Base-by-base conservation (phyloP, 2,797 vertebrate species). In the Diplodus sargus region DNA sequence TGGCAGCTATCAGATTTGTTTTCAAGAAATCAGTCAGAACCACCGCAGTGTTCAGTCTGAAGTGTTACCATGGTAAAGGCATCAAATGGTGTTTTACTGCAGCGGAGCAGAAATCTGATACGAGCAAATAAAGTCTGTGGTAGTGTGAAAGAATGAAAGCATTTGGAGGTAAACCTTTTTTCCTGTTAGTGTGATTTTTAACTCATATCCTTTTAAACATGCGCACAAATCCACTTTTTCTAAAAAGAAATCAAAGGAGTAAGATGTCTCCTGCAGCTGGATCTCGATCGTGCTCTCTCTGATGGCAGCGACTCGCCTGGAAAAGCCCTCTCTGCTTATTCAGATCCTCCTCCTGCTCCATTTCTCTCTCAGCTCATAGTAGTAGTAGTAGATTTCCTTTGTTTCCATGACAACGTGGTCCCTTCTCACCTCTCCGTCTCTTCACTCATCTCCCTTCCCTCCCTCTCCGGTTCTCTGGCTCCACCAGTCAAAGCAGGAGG, bases 401-500 rank as follows among this genome's bases (percentile, higher is more conserved):
- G 89, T 92, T 93, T 90, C 91, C 89, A 91, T 92, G 93, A 80
- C 91, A 76, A 93, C 89, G 8, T 16, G 42, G 79, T 81, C 58
- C 57, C 73, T 16, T 77, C 79, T 79, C 45, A 66, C 76, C 53
- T 82, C 78, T 28, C 53, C 34, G 25, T 23, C 43, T 74, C 49
- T 18, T 39, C 22, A 1, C 64, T 66, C 74, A 3, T n/a, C 54
- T 18, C 28, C 30, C 25, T 25, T 14, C 12, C n/a, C 45, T 15
- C 0, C 4, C 17, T 28, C 22, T 20, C 15, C 60, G 11, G 84
- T 89, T 67, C 71, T 71, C 45, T 79, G 5, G 90, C 90, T 78
- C 72, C 79, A 47, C 80, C 91, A 99, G 98, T 95, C 96, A 79
- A 98, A 96, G 83, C 96, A 97, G 90, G 94, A 96, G 90, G 93